phyloP scores from a whole-genome alignment of 2,888 invertebrate genomes.

The Amiota communis region DNA sequence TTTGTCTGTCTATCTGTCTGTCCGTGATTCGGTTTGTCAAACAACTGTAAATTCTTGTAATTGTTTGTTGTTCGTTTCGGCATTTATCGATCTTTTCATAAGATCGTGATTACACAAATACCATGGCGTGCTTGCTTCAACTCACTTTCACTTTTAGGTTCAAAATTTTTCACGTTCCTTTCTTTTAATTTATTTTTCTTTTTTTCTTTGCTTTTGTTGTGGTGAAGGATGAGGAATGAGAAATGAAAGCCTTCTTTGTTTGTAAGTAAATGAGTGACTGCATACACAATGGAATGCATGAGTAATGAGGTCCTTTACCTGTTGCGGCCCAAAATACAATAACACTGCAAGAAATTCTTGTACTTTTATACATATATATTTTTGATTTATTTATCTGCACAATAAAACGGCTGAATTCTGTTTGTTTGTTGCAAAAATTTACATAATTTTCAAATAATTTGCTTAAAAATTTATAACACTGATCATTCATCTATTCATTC shows the following conservation, averaged over 20 bases:
- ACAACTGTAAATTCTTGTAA: slow-evolving; percentile 50
- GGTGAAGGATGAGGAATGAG: too few relatives aligned
- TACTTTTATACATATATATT: neutral
- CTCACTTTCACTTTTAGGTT: slow-evolving; percentile 60
- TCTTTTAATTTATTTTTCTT: neutral
- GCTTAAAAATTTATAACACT: too few relatives aligned
- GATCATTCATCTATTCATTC: too few relatives aligned
- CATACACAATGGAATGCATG: neutral
- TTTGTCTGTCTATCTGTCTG: slow-evolving; percentile 29
- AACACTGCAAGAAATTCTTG: slow-evolving; percentile 9
- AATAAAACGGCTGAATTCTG: too few relatives aligned
- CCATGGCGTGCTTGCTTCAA: slow-evolving; percentile 21
- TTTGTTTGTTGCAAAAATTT: neutral
- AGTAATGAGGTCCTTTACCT: slow-evolving; percentile 66
- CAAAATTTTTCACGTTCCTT: neutral
- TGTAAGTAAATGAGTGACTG: neutral
- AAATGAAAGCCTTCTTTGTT: neutral
- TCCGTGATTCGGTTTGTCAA: slow-evolving; percentile 42
- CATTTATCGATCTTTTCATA: slow-evolving; percentile 8
- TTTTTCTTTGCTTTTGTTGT: neutral
- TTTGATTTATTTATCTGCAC: too few relatives aligned
- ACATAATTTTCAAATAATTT: neutral
- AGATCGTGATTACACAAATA: neutral
- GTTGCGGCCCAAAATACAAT: slow-evolving; percentile 29
- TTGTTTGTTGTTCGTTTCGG: slow-evolving; percentile 9